Evolutionary conservation across 30 jellyfish, hydroid and myxozoan species (phyloP), one percentile per base, ranked within the genome.

Genomic region (Aurelia aurita): DNA sequence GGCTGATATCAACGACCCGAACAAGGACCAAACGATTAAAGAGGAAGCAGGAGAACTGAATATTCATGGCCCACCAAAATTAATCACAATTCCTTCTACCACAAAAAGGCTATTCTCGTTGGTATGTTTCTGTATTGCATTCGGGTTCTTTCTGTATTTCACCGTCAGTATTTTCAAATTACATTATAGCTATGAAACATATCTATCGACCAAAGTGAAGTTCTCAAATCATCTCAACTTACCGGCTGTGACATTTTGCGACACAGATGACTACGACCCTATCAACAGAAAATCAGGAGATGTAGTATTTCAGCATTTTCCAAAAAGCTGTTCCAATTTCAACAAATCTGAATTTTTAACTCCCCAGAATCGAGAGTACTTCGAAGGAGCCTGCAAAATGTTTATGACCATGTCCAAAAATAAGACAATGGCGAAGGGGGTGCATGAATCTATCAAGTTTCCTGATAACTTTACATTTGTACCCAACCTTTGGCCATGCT

Each of bases 401-500:
- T 44, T 44, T 22, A 69, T 69, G 65, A 45, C 43, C 0, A 35
- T 19, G 22, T 69, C 64, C 13, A 43, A 12, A 69, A 19, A 8
- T 12, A 19, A n/a, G 7, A 8, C 31, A 16, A 20, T 35, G 19
- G 15, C 3, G 15, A n/a, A n/a, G 18, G 26, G 31, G 2, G n/a
- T n/a, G n/a, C 14, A 39, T 15, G 66, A 18, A 8, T 35, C 3
- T n/a, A 35, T 69, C 28, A 29, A 35, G 10, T 69, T 69, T 45
- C 81, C 81, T 19, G 49, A 34, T 2, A 34, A 69, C 20, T 69
- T 69, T 69, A 18, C 18, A 21, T 39, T 69, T 20, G 45, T 69
- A 13, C 81, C 81, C 11, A n/a, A 32, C 7, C 14, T 39, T 43
- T 44, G 64, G 81, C 81, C 81, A 32, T 69, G 81, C 13, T 69